Evolutionary conservation across 2,888 invertebrate species (phyloP), one percentile per base, ranked within the genome.

Genomic region (Mesopsocus fuscifrons): DNA sequence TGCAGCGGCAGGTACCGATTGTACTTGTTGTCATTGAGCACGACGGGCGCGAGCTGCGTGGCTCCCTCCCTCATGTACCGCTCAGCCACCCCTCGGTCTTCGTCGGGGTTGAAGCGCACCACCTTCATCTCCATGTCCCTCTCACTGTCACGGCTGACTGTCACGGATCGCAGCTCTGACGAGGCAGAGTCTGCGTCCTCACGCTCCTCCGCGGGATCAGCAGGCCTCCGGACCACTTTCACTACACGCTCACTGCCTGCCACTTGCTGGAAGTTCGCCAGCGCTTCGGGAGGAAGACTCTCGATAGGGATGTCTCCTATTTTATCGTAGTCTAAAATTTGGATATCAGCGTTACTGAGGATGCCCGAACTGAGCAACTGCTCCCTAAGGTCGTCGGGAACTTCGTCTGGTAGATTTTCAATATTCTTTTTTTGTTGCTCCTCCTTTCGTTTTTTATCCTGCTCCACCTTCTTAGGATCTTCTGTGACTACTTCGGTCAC

Each of bases 301-400:
- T 84, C 84, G 41, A 87, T 64, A 3, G 82, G 77, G 43, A 83
- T 83, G 48, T 83, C 85, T 22, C 87, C 85, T 32, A 84, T 76
- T 65, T 87, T 85, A 54, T 87, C 85, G 53, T 87, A 87, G 61
- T 87, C 85, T 45, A 87, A 62, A 40, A 88, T 71, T 50, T 87
- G 85, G 46, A 88, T 87, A 52, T 87, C 82, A 34, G 87, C 87
- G 54, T 87, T 83, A 51, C 81, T 79, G 44, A 88, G 63, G 52
- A 88, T 87, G 31, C 88, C 88, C 0, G 87, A 87, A 41, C 80
- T 77, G 35, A 87, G 61, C 3, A 88, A 62, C 53, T 88, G 87
- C 55, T 83, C 72, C 32, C 85, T 69, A 35, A 88, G 66, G 52
- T 88, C 87, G 49, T 84, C 85, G 3, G 88, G 88, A 4, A 87